phyloP scores from a whole-genome alignment of 2,113 vertebrate genomes.

The Condylura cristata region DNA sequence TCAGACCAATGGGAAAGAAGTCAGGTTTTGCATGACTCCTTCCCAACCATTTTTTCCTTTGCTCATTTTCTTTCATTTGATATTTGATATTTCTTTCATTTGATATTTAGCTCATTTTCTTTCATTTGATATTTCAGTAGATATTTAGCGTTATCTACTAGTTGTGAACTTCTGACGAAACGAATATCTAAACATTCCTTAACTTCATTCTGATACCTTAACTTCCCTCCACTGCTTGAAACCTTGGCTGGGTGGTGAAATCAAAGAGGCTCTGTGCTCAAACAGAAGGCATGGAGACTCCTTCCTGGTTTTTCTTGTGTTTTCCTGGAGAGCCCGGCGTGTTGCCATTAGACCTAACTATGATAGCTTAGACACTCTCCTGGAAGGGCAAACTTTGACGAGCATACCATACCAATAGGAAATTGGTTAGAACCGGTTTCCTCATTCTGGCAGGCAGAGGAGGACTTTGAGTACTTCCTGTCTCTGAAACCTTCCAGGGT shows the following conservation, averaged over 20 bases:
- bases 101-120: too few species aligned
- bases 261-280: neutral
- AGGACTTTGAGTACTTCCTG: neutral
- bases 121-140: too few species aligned
- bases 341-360: too few species aligned
- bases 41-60: neutral
- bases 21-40: neutral
- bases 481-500: neutral
- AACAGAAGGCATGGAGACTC: neutral
- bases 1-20: neutral
- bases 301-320: neutral
- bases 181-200: accelerated
- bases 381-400: neutral
- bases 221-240: neutral
- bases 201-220: neutral
- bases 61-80: too few species aligned
- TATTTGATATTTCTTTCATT: too few species aligned
- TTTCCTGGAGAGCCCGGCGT: neutral
- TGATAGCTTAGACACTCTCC: neutral
- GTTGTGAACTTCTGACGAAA: neutral
- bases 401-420: neutral
- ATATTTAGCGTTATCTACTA: neutral
- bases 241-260: neutral
- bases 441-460: neutral
- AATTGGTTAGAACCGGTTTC: neutral